A percentile compares a stretch with the other conserved stretches of the same genome.
Conservation (phyloP, 2,113 vertebrate species). For the Xenopus tropicalis region DNA sequence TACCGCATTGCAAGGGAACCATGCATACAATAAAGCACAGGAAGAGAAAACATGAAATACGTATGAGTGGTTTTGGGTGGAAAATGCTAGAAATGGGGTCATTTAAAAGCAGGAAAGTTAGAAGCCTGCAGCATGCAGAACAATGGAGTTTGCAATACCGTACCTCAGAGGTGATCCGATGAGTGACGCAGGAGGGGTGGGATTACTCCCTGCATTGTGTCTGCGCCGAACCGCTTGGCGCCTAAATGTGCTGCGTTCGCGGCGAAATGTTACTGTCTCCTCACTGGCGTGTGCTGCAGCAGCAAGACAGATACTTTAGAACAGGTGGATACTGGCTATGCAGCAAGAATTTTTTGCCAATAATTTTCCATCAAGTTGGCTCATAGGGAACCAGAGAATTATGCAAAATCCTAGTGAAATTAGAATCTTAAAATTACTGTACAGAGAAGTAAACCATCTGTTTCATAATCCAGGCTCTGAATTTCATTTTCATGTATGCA, state of each 20-base stretch:
- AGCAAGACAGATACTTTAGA: slow-evolving; percentile 78
- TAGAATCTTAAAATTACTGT: no score
- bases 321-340: slow-evolving; percentile 53
- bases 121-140: slow-evolving; percentile 63
- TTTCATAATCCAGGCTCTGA: no score
- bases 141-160: slow-evolving; percentile 67
- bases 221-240: slow-evolving; percentile 96
- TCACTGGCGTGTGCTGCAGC: slow-evolving; percentile 87
- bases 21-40: slow-evolving; percentile 63
- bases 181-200: slow-evolving; percentile 93
- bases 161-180: slow-evolving; percentile 99
- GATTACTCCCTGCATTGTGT: slow-evolving; percentile 98
- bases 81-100: slow-evolving; percentile 33
- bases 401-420: no score
- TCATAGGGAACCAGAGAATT: no score
- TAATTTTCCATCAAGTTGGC: no score
- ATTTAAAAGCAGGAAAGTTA: slow-evolving; percentile 21
- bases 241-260: slow-evolving; percentile 97
- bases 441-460: not conserved
- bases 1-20: slow-evolving; percentile 60
- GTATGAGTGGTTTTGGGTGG: slow-evolving; percentile 30
- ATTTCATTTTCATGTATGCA: no score
- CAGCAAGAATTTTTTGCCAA: slow-evolving; percentile 25
- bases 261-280: slow-evolving; percentile 91
- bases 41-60: slow-evolving; percentile 38